Percentiles rank a stretch among this genome's conserved stretches.
phyloP scores from a whole-genome alignment of 2,888 invertebrate genomes.

The Calameuta idolon region DNA sequence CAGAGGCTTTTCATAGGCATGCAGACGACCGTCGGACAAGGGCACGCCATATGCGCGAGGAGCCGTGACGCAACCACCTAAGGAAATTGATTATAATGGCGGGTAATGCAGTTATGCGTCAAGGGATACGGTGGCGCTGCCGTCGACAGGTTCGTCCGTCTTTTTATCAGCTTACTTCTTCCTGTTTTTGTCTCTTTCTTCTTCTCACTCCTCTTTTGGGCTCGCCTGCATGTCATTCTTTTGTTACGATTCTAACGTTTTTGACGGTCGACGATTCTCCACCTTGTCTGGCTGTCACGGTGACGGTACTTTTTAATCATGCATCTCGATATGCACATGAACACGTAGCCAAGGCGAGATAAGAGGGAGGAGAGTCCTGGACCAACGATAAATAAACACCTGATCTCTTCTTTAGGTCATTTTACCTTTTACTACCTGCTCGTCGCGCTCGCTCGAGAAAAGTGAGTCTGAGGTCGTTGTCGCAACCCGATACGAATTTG shows the following conservation, averaged over 20 bases:
- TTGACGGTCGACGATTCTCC: neutral
- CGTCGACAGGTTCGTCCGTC: neutral
- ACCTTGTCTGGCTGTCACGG: neutral
- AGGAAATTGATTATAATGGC: slow-evolving; percentile 4
- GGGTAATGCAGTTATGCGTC: neutral
- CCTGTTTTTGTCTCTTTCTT: neutral
- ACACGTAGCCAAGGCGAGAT: neutral
- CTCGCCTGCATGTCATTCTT: neutral
- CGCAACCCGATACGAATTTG: neutral
- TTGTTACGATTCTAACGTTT: neutral
- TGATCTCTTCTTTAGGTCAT: slow-evolving; percentile 25
- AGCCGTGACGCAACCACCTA: neutral
- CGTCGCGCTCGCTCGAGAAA: slow-evolving; percentile 5
- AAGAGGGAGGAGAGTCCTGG: neutral
- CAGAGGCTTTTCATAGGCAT: neutral
- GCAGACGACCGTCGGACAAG: slow-evolving; percentile 2
- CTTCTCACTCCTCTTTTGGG: too few relatives aligned
- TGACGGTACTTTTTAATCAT: neutral
- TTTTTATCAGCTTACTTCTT: neutral
- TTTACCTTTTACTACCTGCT: slow-evolving; percentile 27
- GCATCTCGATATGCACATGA: neutral
- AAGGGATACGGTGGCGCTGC: neutral
- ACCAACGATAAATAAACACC: slow-evolving; percentile 22
- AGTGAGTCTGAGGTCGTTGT: slow-evolving; percentile 10
- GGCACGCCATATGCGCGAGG: slow-evolving; percentile 13